Percentiles rank a stretch among this genome's conserved stretches.
phyloP scores from a whole-genome alignment of 2,797 vertebrate genomes.

The Mus spretus region DNA sequence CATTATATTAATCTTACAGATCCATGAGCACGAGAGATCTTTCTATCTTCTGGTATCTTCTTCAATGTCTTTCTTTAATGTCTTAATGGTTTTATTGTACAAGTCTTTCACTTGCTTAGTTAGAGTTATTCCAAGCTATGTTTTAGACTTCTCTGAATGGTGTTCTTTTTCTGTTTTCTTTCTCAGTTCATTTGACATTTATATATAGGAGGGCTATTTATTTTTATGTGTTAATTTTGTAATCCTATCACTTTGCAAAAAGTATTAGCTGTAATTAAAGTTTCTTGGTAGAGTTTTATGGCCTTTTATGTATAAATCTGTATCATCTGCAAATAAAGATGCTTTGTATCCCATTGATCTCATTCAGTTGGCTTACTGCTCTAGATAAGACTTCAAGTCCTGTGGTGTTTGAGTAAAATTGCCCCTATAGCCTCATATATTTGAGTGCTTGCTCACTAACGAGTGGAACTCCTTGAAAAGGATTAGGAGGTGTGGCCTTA shows the following conservation, averaged over 20 bases:
- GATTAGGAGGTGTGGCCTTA: background rate
- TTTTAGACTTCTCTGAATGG: too few relatives aligned
- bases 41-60: background rate
- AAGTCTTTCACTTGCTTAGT: background rate
- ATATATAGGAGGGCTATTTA: background rate
- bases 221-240: background rate
- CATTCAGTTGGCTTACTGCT: background rate
- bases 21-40: background rate
- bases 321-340: background rate
- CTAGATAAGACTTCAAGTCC: background rate
- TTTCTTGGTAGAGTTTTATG: background rate
- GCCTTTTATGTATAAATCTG: background rate
- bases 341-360: background rate
- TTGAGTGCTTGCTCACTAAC: background rate
- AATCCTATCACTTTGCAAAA: background rate
- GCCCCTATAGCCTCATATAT: background rate
- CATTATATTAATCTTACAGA: background rate
- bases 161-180: background rate
- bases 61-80: background rate
- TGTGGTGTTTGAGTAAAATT: background rate
- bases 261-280: background rate
- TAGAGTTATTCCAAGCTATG: background rate
- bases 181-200: background rate
- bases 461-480: background rate
- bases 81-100: background rate